Percentiles rank a stretch among this genome's conserved stretches.
Evolutionary conservation across 2,113 vertebrate genomes (phyloP).

Genomic region (Nanorana parkeri): DNA sequence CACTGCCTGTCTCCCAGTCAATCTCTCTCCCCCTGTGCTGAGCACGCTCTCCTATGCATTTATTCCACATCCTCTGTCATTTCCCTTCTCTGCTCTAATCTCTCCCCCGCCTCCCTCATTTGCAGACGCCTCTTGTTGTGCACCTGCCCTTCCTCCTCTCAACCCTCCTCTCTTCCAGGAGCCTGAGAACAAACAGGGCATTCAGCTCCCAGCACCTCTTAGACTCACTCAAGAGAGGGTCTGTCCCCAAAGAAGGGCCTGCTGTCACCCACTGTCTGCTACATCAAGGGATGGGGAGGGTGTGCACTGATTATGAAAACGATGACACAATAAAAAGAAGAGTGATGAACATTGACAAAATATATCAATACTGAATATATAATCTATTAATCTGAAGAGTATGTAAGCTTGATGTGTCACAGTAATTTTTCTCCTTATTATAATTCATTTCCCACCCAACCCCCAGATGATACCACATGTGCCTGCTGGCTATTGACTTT

Average conservation of each 20-base stretch:
- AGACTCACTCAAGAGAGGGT: constrained; percentile 34
- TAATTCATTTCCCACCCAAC: constrained; percentile 17
- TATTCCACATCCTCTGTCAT: constrained; percentile 57
- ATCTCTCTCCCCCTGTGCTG: constrained; percentile 35
- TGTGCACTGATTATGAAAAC: constrained; percentile 4
- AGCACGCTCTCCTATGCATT: constrained; percentile 52
- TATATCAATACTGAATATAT: constrained; percentile 12
- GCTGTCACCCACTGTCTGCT: constrained; percentile 39
- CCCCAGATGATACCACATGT: constrained; percentile 30
- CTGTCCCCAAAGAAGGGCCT: constrained; percentile 46
- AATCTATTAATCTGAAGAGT: constrained; percentile 6
- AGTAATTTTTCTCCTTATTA: neutral
- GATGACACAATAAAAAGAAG: constrained; percentile 4
- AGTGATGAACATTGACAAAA: constrained; percentile 21
- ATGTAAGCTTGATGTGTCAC: neutral
- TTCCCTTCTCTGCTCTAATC: constrained; percentile 52
- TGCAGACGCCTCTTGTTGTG: constrained; percentile 55
- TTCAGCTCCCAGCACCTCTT: constrained; percentile 52
- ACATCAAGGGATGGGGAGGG: constrained; percentile 15
- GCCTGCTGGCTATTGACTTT: constrained; percentile 5
- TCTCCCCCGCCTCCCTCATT: constrained; percentile 56
- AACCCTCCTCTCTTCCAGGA: constrained; percentile 45
- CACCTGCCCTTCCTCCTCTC: constrained; percentile 52
- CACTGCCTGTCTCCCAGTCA: constrained; percentile 34
- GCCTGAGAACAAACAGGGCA: constrained; percentile 55